Evolutionary conservation across 2,113 vertebrate species (phyloP).

Genomic region (Tachysurus fulvidraco): DNA sequence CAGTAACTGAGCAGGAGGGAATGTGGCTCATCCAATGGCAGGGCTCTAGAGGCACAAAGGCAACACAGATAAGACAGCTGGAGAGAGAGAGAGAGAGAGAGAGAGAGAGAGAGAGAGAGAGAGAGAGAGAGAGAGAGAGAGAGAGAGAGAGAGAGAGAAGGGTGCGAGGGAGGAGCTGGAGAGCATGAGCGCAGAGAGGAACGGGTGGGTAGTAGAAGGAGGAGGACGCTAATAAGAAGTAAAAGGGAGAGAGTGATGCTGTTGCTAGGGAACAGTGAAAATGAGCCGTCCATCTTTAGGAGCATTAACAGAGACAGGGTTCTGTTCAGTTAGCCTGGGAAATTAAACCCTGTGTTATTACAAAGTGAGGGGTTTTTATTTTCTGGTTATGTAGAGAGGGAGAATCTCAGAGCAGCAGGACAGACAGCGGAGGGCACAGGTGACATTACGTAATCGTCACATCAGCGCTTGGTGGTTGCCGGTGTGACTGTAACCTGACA

Average conservation of each 20-base stretch:
- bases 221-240: slow-evolving; percentile 52
- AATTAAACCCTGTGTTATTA: background rate
- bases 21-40: slow-evolving; percentile 33
- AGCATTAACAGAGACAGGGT: slow-evolving; percentile 23
- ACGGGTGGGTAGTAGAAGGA: slow-evolving; percentile 47
- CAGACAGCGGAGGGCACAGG: background rate
- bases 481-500: background rate
- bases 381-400: background rate
- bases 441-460: slow-evolving; percentile 46
- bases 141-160: slow-evolving; percentile 48
- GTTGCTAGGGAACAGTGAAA: slow-evolving; percentile 74
- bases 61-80: slow-evolving; percentile 27
- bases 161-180: slow-evolving; percentile 23
- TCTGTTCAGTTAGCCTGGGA: background rate
- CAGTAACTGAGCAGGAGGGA: slow-evolving; percentile 41
- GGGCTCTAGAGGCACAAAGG: slow-evolving; percentile 53
- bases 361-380: no score
- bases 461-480: background rate
- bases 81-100: slow-evolving; percentile 29
- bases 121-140: slow-evolving; percentile 15
- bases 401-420: background rate
- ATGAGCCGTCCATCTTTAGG: slow-evolving; percentile 44
- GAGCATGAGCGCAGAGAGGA: slow-evolving; percentile 28
- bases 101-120: slow-evolving; percentile 23
- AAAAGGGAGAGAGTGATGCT: slow-evolving; percentile 63